These are phyloP conservation scores for Tortrix viridana DNA, from an alignment of 2,888 invertebrate genomes.

Conservation along the genomic window DNA sequence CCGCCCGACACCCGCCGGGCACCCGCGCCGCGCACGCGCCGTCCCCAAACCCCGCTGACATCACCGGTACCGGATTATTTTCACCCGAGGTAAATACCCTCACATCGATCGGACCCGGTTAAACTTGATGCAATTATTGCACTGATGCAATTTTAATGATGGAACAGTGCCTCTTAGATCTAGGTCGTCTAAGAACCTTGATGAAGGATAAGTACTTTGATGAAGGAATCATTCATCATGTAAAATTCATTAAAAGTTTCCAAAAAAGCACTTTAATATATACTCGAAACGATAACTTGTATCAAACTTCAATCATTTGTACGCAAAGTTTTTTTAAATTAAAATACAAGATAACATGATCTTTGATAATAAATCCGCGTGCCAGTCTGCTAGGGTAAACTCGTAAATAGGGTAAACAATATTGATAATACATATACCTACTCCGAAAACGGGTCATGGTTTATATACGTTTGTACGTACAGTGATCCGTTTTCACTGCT, in stretches of 20 bases:
- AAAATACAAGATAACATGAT: background rate
- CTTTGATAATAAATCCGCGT: slow-evolving; percentile 21
- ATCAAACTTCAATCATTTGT: no score
- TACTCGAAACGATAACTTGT: no score
- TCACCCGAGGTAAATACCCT: slow-evolving; percentile 84
- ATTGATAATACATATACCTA: slow-evolving; percentile 12
- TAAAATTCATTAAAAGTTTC: no score
- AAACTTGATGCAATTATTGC: slow-evolving; percentile 84
- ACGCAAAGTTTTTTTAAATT: no score
- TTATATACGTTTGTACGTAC: no score
- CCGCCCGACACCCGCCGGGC: slow-evolving; percentile 44
- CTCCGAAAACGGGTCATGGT: no score
- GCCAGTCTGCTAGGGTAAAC: background rate
- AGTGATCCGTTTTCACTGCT: no score
- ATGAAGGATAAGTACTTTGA: background rate
- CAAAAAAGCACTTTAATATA: no score
- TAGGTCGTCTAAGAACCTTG: slow-evolving; percentile 38
- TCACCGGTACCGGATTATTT: slow-evolving; percentile 83
- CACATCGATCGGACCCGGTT: slow-evolving; percentile 82
- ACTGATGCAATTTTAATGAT: slow-evolving; percentile 68
- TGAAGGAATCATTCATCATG: no score
- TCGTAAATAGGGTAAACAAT: slow-evolving; percentile 34
- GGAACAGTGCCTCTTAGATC: slow-evolving; percentile 43
- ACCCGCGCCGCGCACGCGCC: slow-evolving; percentile 55
- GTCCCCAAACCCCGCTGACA: slow-evolving; percentile 62